These are phyloP conservation scores for Dicrostonyx torquatus DNA, from an alignment of 2,797 vertebrate species.

Conservation along the genomic window DNA sequence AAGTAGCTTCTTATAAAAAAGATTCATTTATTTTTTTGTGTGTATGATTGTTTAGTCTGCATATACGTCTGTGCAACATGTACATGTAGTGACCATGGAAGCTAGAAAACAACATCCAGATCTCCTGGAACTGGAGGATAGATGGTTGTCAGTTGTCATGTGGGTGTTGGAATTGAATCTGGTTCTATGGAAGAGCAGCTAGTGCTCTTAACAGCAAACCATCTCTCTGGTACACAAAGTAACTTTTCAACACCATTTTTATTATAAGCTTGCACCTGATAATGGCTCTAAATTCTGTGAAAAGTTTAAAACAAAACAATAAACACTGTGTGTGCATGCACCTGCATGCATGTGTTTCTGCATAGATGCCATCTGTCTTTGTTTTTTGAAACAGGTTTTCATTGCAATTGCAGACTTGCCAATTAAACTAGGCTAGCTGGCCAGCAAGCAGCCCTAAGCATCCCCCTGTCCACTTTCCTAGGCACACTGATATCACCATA, in stretches of 20 bases:
- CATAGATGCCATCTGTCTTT: neutral
- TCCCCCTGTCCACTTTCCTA: no score
- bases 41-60: neutral
- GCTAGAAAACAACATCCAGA: neutral
- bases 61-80: neutral
- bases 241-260: neutral
- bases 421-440: neutral
- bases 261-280: neutral
- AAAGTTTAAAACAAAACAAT: conserved; percentile 23
- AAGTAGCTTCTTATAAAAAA: neutral
- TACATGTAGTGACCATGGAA: neutral
- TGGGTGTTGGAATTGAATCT: neutral
- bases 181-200: neutral
- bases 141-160: no score
- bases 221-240: neutral
- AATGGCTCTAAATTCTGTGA: neutral
- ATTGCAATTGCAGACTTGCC: neutral
- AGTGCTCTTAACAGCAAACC: neutral
- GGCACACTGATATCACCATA: neutral
- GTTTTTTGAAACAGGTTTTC: neutral
- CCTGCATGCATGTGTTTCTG: neutral
- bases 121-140: neutral
- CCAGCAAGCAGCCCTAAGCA: neutral
- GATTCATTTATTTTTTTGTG: neutral
- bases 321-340: no score